Evolutionary conservation across 64 coral and sea anemone species (phyloP), one percentile per base, ranked within the genome.

Genomic region (Stichodactyla helianthus): DNA sequence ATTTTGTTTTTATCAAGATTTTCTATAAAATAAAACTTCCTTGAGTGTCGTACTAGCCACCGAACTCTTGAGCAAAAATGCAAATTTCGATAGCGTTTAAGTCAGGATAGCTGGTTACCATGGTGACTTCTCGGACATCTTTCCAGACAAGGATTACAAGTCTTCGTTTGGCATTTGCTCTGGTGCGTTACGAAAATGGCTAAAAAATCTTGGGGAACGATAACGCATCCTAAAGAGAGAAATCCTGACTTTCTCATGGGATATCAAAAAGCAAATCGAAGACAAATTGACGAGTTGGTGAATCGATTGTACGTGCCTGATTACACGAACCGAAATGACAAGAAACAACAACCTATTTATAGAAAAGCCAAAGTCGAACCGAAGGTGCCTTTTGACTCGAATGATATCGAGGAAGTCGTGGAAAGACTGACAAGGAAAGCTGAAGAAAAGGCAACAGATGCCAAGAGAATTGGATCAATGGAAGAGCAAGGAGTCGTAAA

Each of bases 381-480:
- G 15, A 54, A 17, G 0, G 88, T 93, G 19, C 6, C 68, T 27
- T 92, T 95, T 79, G 89, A 59, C 4, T 55, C 31, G 7, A 89
- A 92, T 12, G 97, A 95, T 35, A 86, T 99, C 7, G 84, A 90
- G 20, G 84, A 82, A 25, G 89, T 94, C 5, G 88, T 99, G 44
- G 81, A 93, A 7, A 91, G 97, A 68, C 52, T 99, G 26, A 95
- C 93, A 4, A 88, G 77, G 17, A 86, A 92, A 52, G 90, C 88
- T 4, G 85, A 92, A 10, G 85, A 93, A 62, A 92, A 77, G 25
- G 97, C 85, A 6, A 86, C 93, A 19, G 97, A 99, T 59, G 83
- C 87, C n/a, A 95, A 95, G 52, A 84, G 97, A 51, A 99, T 93
- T 68, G 97, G 97, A 10, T 89, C 97, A 6, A 99, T 99, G 97